Percentiles rank a stretch among this genome's conserved stretches.
These are phyloP conservation scores for Paracentrotus lividus DNA, from an alignment of 53 echinoderm and acorn worm species.

Conservation along the genomic window DNA sequence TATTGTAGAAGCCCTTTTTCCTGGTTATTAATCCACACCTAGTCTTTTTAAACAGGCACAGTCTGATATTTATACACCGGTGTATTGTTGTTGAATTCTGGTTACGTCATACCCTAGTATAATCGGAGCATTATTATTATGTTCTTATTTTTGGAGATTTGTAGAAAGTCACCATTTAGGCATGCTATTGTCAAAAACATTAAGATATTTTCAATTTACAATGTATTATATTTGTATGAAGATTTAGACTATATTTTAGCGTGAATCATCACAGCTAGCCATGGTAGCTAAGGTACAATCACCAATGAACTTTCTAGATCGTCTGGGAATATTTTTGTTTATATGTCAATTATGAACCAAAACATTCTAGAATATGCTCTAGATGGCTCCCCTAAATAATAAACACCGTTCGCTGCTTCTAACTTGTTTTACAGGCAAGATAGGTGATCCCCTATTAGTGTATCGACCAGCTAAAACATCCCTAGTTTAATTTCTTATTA, in stretches of 20 bases:
- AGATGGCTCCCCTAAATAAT: not conserved
- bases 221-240: not conserved
- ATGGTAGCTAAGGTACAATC: not conserved
- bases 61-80: not conserved
- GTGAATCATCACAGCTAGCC: not conserved
- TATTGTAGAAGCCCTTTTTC: not conserved
- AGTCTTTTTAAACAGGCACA: not conserved
- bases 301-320: slow-evolving; percentile 19
- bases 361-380: slow-evolving; percentile 20
- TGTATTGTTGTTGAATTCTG: not conserved
- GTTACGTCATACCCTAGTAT: not conserved
- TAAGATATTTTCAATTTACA: not conserved
- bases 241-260: not conserved
- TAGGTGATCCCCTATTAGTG: too few relatives aligned
- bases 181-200: not conserved
- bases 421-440: not conserved
- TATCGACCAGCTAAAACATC: not conserved
- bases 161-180: too few relatives aligned
- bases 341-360: not conserved
- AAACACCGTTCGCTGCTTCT: not conserved
- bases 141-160: not conserved
- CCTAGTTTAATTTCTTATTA: not conserved
- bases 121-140: too few relatives aligned
- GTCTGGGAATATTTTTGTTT: not conserved
- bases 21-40: not conserved